Percentiles rank a stretch among this genome's conserved stretches.
Evolutionary conservation across 2,797 vertebrate species (phyloP).

Genomic region (Chaetophractus vellerosus): DNA sequence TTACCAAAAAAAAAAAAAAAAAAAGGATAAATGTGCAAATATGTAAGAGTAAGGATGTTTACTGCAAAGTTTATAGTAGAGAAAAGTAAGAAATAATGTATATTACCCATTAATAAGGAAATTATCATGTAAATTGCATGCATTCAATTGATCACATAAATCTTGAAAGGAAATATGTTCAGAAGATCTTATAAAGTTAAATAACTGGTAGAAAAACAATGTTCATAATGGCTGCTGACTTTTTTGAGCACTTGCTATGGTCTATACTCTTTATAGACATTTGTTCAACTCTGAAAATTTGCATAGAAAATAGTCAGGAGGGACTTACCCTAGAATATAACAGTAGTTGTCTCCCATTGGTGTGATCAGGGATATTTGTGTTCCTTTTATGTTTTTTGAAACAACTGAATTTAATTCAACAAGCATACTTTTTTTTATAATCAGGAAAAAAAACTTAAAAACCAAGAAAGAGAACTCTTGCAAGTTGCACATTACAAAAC

Average conservation of each 20-base stretch:
- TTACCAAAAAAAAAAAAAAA: neutral
- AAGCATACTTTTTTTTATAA: neutral
- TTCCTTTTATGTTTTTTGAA: neutral
- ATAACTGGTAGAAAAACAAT: neutral
- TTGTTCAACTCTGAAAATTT: neutral
- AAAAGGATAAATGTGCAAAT: neutral
- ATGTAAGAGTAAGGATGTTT: neutral
- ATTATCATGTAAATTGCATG: neutral
- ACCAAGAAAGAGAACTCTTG: neutral
- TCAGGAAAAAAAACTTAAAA: neutral
- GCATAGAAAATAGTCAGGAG: neutral
- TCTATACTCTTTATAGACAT: neutral
- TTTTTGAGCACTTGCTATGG: neutral
- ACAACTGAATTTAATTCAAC: neutral
- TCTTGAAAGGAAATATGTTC: neutral
- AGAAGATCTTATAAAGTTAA: neutral
- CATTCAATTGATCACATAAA: conserved; percentile 33
- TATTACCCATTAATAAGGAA: neutral
- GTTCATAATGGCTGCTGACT: neutral
- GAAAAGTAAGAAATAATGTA: neutral
- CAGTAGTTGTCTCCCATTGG: neutral
- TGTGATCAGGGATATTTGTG: neutral
- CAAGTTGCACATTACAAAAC: neutral
- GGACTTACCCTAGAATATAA: neutral
- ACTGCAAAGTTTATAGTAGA: neutral